Base-by-base conservation (phyloP, 2,797 vertebrate genomes). In the Coregonus ussuriensis region DNA sequence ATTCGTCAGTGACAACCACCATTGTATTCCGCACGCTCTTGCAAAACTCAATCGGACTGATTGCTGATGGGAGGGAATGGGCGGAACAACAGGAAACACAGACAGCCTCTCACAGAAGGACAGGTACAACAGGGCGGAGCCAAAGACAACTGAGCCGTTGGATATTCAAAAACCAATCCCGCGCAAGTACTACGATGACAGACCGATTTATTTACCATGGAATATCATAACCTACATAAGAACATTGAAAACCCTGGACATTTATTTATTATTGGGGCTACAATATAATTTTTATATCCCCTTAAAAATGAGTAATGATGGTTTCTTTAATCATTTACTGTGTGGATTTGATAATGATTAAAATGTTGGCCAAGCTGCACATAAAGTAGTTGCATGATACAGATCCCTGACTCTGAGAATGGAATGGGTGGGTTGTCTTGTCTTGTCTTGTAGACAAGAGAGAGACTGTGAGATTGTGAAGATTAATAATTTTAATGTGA, bases 101-200 rank as follows among this genome's bases (percentile, higher is more conserved):
- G 25, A 65, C 85, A 83, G 77, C 95, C 95, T 95, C 87, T 96
- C 93, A 95, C 84, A 88, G 83, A 91, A 85, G 91, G 96, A 96
- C 96, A 97, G 92, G 93, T 97, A 95, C 83, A 77, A 87, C 6
- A 0, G 85, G 89, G 93, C 84, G 90, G 86, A 79, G 18, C 1
- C 67, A 47, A 0, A 0, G 0, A 0, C 1, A 0, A 16, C 1
- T 7, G 0, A 59, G 13, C 65, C 25, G 71, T 53, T 54, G 72
- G 62, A 7, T 33, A 69, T 53, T 54, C 52, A 35, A 21, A n/a
- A 70, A 56, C 91, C 89, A 47, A 47, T 47, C 41, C 41, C 41
- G 41, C 41, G 41, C 89, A 51, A 35, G 56, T 29, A 1, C 75
- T 31, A 6, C 53, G 29, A 0, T 35, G 79, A 91, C 0, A 0